These are phyloP conservation scores for Bombylius discolor DNA, from an alignment of 2,888 invertebrate species.

Conservation along the genomic window DNA sequence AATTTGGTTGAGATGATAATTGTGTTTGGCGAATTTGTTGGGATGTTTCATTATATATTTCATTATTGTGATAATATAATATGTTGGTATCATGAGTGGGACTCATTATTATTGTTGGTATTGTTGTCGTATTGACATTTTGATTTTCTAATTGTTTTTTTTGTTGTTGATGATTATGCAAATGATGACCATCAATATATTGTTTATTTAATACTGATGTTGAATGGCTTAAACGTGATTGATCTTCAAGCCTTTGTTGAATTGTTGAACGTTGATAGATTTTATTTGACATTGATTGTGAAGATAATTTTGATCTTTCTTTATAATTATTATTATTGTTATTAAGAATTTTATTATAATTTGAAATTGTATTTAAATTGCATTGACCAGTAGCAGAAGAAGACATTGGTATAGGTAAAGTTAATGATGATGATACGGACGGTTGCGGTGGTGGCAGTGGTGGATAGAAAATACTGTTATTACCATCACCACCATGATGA, in stretches of 20 bases:
- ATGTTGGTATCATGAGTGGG: neutral
- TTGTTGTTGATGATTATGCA: neutral
- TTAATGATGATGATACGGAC: neutral
- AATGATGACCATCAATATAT: slow-evolving; percentile 15
- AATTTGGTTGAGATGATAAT: neutral
- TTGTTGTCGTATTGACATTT: neutral
- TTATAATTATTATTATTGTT: slow-evolving; percentile 12
- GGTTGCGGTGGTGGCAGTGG: neutral
- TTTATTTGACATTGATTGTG: slow-evolving; percentile 30
- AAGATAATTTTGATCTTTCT: slow-evolving; percentile 29
- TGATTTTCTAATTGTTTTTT: neutral
- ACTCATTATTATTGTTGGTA: neutral
- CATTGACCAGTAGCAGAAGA: neutral
- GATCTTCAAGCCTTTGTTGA: slow-evolving; percentile 20
- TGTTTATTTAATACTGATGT: slow-evolving; percentile 30
- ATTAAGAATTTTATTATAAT: neutral
- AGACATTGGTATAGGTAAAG: too few relatives aligned
- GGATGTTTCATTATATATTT: neutral
- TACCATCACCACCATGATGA: neutral
- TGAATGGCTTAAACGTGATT: slow-evolving; percentile 30
- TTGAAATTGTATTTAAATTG: neutral
- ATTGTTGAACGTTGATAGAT: slow-evolving; percentile 8
- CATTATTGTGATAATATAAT: neutral
- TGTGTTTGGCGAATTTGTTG: neutral
- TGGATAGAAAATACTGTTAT: neutral